Conservation (phyloP, 1,140 invertebrate species). For the Bombus cullumanus region DNA sequence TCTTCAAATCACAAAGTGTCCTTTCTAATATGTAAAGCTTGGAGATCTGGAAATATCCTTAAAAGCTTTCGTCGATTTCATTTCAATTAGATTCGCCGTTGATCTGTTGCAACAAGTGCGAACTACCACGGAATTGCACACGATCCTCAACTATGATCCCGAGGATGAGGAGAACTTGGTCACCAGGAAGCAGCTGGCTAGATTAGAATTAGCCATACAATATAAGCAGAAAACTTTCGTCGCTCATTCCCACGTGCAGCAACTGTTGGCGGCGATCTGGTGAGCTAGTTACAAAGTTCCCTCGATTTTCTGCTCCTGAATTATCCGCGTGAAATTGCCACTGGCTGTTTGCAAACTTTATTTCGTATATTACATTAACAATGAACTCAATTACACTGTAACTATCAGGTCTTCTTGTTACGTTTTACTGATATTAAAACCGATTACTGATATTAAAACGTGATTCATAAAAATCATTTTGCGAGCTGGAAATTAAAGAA, state of each 20-base stretch:
- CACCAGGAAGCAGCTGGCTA: slow-evolving; percentile 87
- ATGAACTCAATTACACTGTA: no score
- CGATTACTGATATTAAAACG: no score
- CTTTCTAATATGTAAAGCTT: no score
- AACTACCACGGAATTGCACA: slow-evolving; percentile 94
- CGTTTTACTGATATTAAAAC: no score
- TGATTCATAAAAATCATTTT: no score
- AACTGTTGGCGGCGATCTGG: slow-evolving; percentile 95
- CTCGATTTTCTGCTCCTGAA: not conserved
- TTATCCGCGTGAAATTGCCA: not conserved
- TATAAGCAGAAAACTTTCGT: slow-evolving; percentile 98
- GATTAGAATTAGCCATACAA: slow-evolving; percentile 93
- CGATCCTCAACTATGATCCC: slow-evolving; percentile 95
- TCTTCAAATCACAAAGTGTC: no score
- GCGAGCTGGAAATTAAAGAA: no score
- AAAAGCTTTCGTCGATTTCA: not conserved
- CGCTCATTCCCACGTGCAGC: slow-evolving; percentile 96
- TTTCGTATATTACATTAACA: not conserved
- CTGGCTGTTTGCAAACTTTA: not conserved
- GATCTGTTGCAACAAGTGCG: slow-evolving; percentile 94
- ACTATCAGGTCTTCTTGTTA: no score
- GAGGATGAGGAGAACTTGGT: slow-evolving; percentile 86
- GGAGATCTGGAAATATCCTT: not conserved
- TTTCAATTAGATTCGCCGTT: slow-evolving; percentile 88
- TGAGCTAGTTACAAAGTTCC: slow-evolving; percentile 37